phyloP scores from a whole-genome alignment of 2,888 invertebrate genomes.

The Amiota communis region DNA sequence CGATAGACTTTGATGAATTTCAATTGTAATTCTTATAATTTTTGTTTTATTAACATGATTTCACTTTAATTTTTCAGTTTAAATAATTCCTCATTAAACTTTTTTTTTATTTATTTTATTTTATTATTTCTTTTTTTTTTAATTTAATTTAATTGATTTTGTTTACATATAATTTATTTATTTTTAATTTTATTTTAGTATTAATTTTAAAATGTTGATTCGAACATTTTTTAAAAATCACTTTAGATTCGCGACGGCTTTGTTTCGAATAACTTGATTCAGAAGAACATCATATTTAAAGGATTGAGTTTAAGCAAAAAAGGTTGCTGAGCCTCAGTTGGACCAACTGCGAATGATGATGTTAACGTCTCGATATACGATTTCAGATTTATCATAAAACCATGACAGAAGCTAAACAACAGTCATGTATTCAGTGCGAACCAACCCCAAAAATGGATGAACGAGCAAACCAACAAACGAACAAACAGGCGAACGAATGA shows the following conservation, averaged over 20 bases:
- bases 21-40: slow-evolving; percentile 3
- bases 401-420: slow-evolving; percentile 66
- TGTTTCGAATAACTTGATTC: slow-evolving; percentile 28
- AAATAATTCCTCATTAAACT: too few relatives aligned
- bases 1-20: not conserved
- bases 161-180: not conserved
- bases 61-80: too few relatives aligned
- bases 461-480: slow-evolving; percentile 29
- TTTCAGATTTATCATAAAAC: slow-evolving; percentile 72
- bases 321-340: slow-evolving; percentile 40
- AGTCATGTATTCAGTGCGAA: slow-evolving; percentile 59
- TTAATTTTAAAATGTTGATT: not conserved
- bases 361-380: slow-evolving; percentile 70
- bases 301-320: slow-evolving; percentile 10
- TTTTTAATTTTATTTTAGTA: not conserved
- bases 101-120: not conserved
- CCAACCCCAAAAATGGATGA: slow-evolving; percentile 61
- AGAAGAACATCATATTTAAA: slow-evolving; percentile 29
- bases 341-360: slow-evolving; percentile 56
- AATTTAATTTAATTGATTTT: not conserved
- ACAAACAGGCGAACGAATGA: slow-evolving; percentile 19
- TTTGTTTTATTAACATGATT: not conserved
- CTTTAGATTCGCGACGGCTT: slow-evolving; percentile 2
- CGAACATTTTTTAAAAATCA: not conserved
- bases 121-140: not conserved